A percentile compares a stretch with the other conserved stretches of the same genome.
Conservation (phyloP, 2,888 invertebrate genomes). For the Parnassius smintheus region DNA sequence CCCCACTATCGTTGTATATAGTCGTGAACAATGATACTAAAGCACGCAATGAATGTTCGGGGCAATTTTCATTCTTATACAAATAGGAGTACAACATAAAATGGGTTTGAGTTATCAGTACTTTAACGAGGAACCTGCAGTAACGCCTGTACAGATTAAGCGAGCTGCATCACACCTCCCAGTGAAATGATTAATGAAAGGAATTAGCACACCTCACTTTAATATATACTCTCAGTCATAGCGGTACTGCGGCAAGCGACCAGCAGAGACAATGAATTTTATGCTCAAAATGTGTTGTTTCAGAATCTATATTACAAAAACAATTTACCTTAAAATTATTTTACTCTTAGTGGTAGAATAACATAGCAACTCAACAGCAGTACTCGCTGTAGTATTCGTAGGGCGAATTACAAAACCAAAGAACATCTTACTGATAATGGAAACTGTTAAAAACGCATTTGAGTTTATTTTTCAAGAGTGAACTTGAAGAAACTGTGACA, state of each 20-base stretch:
- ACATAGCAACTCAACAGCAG: no score
- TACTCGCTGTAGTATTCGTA: no score
- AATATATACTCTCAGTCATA: background rate
- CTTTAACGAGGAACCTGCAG: background rate
- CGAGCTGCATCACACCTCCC: background rate
- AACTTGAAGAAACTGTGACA: no score
- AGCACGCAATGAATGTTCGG: background rate
- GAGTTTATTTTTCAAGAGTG: no score
- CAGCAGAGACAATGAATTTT: background rate
- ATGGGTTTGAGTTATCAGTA: background rate
- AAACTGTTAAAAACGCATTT: no score
- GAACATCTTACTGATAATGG: no score
- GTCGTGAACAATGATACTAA: no score
- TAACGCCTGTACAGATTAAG: background rate
- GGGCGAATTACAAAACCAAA: no score
- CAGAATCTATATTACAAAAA: background rate
- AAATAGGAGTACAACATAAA: background rate
- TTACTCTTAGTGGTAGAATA: no score
- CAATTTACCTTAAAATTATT: no score
- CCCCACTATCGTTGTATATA: no score
- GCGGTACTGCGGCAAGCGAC: background rate
- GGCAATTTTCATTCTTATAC: background rate
- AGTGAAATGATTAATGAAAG: background rate
- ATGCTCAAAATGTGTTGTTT: background rate
- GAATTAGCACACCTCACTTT: conserved; percentile 3